These are phyloP conservation scores for Meda fulgida DNA, from an alignment of 2,797 vertebrate species.

Conservation along the genomic window DNA sequence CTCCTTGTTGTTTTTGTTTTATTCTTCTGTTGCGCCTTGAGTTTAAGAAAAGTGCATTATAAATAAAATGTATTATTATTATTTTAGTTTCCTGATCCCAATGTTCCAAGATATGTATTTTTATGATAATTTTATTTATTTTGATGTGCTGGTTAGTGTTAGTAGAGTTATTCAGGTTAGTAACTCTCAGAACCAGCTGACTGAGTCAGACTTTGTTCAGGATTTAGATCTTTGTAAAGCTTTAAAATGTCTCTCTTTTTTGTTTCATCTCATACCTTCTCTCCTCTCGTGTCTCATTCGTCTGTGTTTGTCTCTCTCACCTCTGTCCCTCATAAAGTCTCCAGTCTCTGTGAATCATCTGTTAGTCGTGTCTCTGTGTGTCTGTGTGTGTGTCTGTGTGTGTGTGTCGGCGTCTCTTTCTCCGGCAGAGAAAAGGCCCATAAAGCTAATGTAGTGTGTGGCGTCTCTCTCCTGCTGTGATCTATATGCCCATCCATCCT, in stretches of 20 bases:
- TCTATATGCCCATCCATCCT: constrained; percentile 74
- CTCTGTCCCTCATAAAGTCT: constrained; percentile 77
- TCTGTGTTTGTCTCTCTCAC: neutral
- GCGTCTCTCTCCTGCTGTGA: constrained; percentile 69
- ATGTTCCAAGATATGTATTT: no score
- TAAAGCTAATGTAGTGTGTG: constrained; percentile 78
- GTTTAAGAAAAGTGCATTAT: no score
- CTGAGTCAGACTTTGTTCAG: neutral
- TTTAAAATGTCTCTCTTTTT: constrained; percentile 39
- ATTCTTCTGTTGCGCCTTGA: no score
- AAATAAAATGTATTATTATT: no score
- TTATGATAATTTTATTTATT: no score
- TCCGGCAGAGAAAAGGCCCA: constrained; percentile 64
- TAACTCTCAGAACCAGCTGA: neutral
- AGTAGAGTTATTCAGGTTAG: no score
- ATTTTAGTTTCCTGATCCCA: no score
- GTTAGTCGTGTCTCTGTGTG: constrained; percentile 76
- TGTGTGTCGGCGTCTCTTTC: constrained; percentile 68
- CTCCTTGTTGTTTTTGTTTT: no score
- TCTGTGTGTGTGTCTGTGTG: constrained; percentile 73
- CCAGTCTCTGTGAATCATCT: constrained; percentile 81
- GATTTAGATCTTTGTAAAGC: neutral
- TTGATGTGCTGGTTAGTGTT: no score
- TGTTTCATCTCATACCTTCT: constrained; percentile 54
- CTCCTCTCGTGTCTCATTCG: constrained; percentile 52